Conservation (phyloP, 2,888 invertebrate species). For the Germaria angustata region DNA sequence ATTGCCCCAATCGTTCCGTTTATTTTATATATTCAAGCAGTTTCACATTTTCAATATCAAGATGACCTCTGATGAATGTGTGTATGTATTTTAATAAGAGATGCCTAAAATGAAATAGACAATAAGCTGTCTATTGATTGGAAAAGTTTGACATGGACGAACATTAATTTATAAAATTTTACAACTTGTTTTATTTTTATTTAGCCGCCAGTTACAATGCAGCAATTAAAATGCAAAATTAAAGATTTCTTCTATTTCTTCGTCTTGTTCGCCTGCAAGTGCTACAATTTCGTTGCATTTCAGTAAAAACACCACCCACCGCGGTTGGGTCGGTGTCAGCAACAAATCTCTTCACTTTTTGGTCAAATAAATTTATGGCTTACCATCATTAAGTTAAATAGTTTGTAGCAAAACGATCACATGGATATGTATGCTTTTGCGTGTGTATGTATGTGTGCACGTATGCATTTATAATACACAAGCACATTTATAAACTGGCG, state of each 20-base stretch:
- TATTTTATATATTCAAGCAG: slow-evolving; percentile 18
- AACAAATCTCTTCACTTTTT: slow-evolving; percentile 53
- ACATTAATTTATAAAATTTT: slow-evolving; percentile 1
- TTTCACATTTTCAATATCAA: slow-evolving; percentile 12
- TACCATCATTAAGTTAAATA: slow-evolving; percentile 46
- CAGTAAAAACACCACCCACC: slow-evolving; percentile 61
- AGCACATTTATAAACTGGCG: background rate
- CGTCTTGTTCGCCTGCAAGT: slow-evolving; percentile 28
- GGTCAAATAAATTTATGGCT: slow-evolving; percentile 56
- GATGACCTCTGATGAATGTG: slow-evolving; percentile 19
- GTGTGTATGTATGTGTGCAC: background rate
- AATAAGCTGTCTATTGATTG: background rate
- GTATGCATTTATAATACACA: background rate
- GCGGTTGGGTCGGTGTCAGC: slow-evolving; percentile 39
- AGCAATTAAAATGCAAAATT: slow-evolving; percentile 62
- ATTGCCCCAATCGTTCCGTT: slow-evolving; percentile 31
- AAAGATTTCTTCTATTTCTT: slow-evolving; percentile 46
- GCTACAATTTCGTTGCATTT: slow-evolving; percentile 43
- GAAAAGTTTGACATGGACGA: slow-evolving; percentile 2
- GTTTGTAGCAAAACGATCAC: slow-evolving; percentile 10
- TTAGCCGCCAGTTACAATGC: slow-evolving; percentile 49
- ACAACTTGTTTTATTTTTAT: background rate
- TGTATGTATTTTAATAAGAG: background rate
- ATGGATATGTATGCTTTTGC: background rate
- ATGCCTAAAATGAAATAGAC: slow-evolving; percentile 12